Conservation (phyloP, 2,113 vertebrate genomes). For the Nycticorax nycticorax region DNA sequence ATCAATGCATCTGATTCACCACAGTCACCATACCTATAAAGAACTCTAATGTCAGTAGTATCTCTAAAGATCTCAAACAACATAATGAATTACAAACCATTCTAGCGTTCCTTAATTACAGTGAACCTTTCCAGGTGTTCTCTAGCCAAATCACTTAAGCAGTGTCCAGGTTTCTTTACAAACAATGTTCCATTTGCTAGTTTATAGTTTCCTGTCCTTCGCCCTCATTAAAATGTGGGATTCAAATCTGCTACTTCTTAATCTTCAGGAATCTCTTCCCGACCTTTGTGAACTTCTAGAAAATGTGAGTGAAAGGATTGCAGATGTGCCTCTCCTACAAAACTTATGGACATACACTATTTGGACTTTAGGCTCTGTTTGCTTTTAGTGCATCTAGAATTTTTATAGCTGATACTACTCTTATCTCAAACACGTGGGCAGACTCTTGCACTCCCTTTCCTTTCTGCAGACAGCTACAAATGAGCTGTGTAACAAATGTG, state of each 20-base stretch:
- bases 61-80: neutral
- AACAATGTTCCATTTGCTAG: constrained; percentile 53
- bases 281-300: constrained; percentile 2
- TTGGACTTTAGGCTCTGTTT: neutral
- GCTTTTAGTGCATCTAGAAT: constrained; percentile 3
- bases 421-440: constrained; percentile 17
- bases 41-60: neutral
- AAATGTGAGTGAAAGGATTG: neutral
- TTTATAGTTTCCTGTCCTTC: constrained; percentile 40
- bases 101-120: neutral
- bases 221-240: neutral
- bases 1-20: neutral
- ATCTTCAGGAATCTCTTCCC: constrained; percentile 4
- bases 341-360: neutral
- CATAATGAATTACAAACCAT: neutral
- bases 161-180: constrained; percentile 28
- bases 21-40: neutral
- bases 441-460: constrained; percentile 2
- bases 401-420: constrained; percentile 26
- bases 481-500: constrained; percentile 37
- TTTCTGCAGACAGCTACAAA: constrained; percentile 55
- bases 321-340: neutral
- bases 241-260: neutral
- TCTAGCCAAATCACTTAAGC: constrained; percentile 34
- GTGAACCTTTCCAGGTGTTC: constrained; percentile 42